Conservation (phyloP, 2,113 vertebrate genomes). For the Leptocoma aspasia region DNA sequence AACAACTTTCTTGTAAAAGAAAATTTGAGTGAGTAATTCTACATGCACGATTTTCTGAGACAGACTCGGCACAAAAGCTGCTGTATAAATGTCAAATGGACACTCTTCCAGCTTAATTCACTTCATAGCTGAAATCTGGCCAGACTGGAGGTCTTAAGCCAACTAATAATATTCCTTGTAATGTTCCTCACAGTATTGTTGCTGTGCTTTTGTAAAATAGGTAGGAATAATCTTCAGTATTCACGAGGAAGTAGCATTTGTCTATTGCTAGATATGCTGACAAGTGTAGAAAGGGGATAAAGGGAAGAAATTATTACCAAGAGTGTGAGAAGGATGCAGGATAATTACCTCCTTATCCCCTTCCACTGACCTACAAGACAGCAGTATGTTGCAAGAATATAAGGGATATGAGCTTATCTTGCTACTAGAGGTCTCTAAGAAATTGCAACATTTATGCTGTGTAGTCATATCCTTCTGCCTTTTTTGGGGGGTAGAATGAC, state of each 20-base stretch:
- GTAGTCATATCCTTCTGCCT: background rate
- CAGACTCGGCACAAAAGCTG: background rate
- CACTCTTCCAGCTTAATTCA: background rate
- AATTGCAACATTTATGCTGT: background rate
- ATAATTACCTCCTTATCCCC: background rate
- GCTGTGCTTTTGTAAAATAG: background rate
- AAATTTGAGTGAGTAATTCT: background rate
- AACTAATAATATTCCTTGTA: background rate
- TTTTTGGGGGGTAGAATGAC: background rate
- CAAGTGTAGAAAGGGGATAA: background rate
- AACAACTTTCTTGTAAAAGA: background rate
- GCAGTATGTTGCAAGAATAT: background rate
- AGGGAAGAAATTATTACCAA: background rate
- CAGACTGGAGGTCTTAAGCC: background rate
- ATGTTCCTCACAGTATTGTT: background rate
- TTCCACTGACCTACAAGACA: background rate
- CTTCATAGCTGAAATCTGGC: background rate
- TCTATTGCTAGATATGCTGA: background rate
- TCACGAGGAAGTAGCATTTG: background rate
- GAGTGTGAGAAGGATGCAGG: background rate
- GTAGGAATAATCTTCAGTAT: background rate
- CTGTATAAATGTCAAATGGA: background rate
- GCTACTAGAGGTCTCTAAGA: background rate
- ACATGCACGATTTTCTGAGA: background rate
- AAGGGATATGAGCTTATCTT: background rate